phyloP scores from a whole-genome alignment of 2,113 vertebrate species.

The Nicator chloris region DNA sequence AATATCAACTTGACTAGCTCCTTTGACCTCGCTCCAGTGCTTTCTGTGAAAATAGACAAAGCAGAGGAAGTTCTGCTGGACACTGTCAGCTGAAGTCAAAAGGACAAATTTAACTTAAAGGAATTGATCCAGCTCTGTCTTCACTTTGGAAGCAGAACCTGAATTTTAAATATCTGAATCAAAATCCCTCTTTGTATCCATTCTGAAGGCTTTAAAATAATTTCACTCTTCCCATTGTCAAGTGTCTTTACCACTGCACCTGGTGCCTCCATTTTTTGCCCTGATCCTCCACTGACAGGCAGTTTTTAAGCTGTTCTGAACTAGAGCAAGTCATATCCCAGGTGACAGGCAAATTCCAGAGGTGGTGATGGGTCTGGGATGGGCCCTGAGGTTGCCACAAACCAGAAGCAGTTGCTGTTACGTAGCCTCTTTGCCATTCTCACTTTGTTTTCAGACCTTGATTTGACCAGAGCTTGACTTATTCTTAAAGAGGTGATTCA shows the following conservation, averaged over 20 bases:
- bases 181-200: background rate
- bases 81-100: background rate
- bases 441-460: background rate
- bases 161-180: background rate
- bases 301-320: background rate
- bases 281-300: background rate
- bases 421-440: background rate
- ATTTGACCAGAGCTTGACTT: slow-evolving; percentile 7
- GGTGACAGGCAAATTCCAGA: background rate
- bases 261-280: background rate
- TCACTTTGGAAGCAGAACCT: background rate
- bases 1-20: background rate
- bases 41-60: background rate
- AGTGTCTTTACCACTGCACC: background rate
- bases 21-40: background rate
- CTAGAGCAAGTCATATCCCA: background rate
- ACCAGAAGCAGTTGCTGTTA: background rate
- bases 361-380: background rate
- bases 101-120: background rate
- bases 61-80: background rate
- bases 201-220: background rate
- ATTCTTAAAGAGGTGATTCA: background rate
- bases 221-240: background rate
- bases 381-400: background rate
- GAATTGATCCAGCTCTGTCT: background rate